Evolutionary conservation across 2,888 invertebrate species (phyloP), one percentile per base, ranked within the genome.

Genomic region (Lysandra coridon): DNA sequence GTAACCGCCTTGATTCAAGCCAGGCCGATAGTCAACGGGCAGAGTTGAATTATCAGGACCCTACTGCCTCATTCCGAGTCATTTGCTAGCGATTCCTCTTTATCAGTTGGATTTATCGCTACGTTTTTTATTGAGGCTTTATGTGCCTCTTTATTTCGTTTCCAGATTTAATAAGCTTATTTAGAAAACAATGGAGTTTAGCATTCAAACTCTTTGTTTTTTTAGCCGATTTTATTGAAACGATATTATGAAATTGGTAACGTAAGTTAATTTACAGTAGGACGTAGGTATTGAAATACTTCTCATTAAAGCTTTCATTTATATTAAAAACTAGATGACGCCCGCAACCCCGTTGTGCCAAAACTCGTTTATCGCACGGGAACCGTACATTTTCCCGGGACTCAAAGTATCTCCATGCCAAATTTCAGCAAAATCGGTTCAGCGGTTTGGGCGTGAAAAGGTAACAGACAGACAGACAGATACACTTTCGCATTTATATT

Each of bases 31-130:
- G 87, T 90, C 87, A 88, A 83, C 84, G 84, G 83, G 85, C 85
- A 83, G 86, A 84, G 87, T 85, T 88, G 90, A 91, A 89, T 90
- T 91, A 91, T 90, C 89, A 88, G 86, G 87, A 88, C 89, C 89
- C 88, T 88, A 85, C 87, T 87, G 84, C 84, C 83, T 83, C 86
- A 87, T 89, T 89, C 88, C 88, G 83, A 86, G 87, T 90, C 91
- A 90, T 91, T 91, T 91, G 76, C 76, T 57, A 76, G 76, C 76
- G 76, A 76, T 57, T 76, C 53, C 76, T 76, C 76, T 88, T 83
- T 87, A 85, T 84, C 87, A 88, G 88, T 89, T 87, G 90, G 88
- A 89, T 87, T 89, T 88, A 88, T 87, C 85, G 85, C 81, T 85
- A 85, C 87, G 85, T 87, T 87, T 87, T 88, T 87, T 87, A 88